Evolutionary conservation across 1,140 invertebrate species (phyloP).

Genomic region (Schlechtendalia chinensis): DNA sequence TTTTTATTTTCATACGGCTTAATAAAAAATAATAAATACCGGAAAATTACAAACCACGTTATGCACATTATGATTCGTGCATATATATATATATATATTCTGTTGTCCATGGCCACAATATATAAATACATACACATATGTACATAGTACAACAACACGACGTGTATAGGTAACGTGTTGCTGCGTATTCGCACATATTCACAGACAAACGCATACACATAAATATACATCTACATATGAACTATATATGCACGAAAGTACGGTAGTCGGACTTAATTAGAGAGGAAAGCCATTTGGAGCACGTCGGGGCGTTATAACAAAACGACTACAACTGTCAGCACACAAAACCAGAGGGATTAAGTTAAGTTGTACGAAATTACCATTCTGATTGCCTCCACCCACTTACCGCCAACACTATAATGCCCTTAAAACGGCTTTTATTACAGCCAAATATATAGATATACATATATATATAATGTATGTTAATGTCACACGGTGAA

Average conservation of each 20-base stretch:
- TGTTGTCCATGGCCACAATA: not conserved
- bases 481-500: no score
- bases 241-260: not conserved
- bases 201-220: no score
- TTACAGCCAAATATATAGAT: not conserved
- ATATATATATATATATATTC: not conserved
- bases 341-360: slow-evolving; percentile 17
- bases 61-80: not conserved
- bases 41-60: not conserved
- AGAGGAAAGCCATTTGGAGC: slow-evolving; percentile 8
- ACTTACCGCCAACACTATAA: not conserved
- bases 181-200: slow-evolving; percentile 13
- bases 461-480: not conserved
- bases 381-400: slow-evolving; percentile 5
- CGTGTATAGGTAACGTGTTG: slow-evolving; percentile 9
- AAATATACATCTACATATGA: no score
- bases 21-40: not conserved
- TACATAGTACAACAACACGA: no score
- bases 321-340: slow-evolving; percentile 7
- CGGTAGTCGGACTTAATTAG: slow-evolving; percentile 29
- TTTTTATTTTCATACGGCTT: not conserved
- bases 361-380: slow-evolving; percentile 23
- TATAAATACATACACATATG: no score
- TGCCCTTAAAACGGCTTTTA: not conserved
- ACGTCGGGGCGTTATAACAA: not conserved